These are phyloP conservation scores for Hemibagrus guttatus DNA, from an alignment of 2,797 vertebrate genomes.

Conservation along the genomic window DNA sequence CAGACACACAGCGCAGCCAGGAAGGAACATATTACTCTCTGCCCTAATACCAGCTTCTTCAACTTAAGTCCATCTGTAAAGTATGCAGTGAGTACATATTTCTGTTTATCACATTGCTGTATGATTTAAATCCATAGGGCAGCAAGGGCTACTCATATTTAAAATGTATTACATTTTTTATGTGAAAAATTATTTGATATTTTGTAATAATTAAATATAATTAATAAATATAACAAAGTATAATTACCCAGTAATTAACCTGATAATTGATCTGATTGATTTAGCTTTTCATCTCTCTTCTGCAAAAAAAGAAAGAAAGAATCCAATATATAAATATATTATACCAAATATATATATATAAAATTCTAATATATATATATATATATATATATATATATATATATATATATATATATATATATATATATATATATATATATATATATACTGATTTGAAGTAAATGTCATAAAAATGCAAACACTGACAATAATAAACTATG, in stretches of 20 bases:
- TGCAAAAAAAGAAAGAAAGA: not conserved
- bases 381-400: too few relatives aligned
- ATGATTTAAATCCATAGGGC: not conserved
- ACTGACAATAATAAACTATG: not conserved
- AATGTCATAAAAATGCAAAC: not conserved
- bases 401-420: not conserved
- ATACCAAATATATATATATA: too few relatives aligned
- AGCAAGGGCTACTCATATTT: not conserved
- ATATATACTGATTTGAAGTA: not conserved
- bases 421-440: too few relatives aligned
- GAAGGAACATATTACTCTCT: constrained; percentile 21
- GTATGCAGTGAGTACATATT: constrained; percentile 70
- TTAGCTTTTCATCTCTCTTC: not conserved
- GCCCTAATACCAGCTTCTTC: constrained; percentile 46
- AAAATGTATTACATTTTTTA: not conserved
- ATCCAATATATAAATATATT: not conserved
- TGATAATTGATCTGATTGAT: not conserved
- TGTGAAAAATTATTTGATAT: not conserved
- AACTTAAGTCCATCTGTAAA: constrained; percentile 49
- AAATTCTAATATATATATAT: not conserved
- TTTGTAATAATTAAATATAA: not conserved
- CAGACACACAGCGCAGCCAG: not conserved
- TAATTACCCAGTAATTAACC: not conserved
- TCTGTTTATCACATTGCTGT: not conserved
- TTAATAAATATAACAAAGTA: too few relatives aligned